A percentile compares a stretch with the other conserved stretches of the same genome.
Evolutionary conservation across 1,140 invertebrate genomes (phyloP).

Genomic region (Holcopasites calliopsidis): DNA sequence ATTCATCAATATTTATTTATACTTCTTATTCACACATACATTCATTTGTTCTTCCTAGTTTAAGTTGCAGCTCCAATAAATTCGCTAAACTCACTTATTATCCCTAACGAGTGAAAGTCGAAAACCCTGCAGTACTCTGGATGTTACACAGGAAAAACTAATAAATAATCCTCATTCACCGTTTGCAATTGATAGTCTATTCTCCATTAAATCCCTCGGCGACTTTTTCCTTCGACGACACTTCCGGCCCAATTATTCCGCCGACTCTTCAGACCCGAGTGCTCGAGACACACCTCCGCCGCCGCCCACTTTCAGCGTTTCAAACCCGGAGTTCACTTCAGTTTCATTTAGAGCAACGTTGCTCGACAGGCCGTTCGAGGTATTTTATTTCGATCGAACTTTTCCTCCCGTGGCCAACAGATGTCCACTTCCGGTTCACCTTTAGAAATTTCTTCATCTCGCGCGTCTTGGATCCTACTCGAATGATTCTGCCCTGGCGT

Average conservation of each 20-base stretch:
- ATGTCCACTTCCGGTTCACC: conserved; percentile 1
- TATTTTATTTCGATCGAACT: not conserved
- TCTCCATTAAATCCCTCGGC: not conserved
- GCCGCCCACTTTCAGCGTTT: not conserved
- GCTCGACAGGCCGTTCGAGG: not conserved
- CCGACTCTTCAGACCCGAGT: not conserved
- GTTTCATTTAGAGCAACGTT: not conserved
- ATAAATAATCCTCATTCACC: too few relatives aligned
- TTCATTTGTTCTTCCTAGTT: too few relatives aligned
- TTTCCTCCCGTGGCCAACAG: too few relatives aligned
- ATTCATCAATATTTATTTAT: too few relatives aligned
- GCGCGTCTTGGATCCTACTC: too few relatives aligned
- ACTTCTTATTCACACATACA: too few relatives aligned
- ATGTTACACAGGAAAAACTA: too few relatives aligned
- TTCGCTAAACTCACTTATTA: too few relatives aligned
- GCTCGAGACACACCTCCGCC: not conserved
- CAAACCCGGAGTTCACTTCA: not conserved
- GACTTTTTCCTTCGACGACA: not conserved
- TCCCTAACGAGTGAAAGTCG: too few relatives aligned
- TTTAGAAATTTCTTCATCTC: too few relatives aligned
- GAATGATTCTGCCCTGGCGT: not conserved
- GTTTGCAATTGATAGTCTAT: not conserved
- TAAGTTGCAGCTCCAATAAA: too few relatives aligned
- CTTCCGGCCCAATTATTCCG: conserved; percentile 4
- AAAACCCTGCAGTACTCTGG: too few relatives aligned